These are phyloP conservation scores for Cyprinella venusta DNA, from an alignment of 2,797 vertebrate species.

Conservation along the genomic window DNA sequence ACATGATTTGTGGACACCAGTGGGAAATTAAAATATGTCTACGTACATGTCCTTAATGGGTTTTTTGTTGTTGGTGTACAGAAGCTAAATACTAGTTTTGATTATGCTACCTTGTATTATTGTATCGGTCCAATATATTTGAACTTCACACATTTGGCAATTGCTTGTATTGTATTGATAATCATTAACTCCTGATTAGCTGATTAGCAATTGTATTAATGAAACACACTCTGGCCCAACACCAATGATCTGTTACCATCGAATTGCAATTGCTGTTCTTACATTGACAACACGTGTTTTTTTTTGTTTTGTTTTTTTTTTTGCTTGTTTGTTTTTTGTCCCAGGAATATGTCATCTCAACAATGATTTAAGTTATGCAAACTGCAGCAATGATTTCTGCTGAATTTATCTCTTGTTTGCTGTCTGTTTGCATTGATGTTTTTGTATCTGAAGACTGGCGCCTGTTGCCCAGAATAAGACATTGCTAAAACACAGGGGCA, in stretches of 20 bases:
- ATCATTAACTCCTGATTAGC: not conserved
- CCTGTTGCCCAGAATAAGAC: slow-evolving; percentile 22
- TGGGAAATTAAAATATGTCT: not conserved
- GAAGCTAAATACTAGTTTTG: not conserved
- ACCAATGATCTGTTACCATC: not conserved
- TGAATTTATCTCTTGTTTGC: not conserved
- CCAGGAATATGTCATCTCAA: not conserved
- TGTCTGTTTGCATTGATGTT: not conserved
- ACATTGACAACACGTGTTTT: not conserved
- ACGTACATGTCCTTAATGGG: not conserved
- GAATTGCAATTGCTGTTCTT: not conserved
- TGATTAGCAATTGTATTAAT: not conserved
- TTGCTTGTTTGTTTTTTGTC: not conserved
- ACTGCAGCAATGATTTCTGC: not conserved
- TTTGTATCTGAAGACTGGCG: not conserved
- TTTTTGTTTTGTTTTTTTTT: not conserved
- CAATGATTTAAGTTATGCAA: not conserved
- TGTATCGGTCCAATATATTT: not conserved
- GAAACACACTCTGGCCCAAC: not conserved
- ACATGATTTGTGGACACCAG: not conserved
- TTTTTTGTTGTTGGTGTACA: no score
- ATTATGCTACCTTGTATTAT: not conserved
- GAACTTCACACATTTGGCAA: not conserved
- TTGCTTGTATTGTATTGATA: not conserved
- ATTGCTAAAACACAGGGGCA: slow-evolving; percentile 20